Evolutionary conservation across 1,140 invertebrate species (phyloP), one percentile per base, ranked within the genome.

Genomic region (Pantala flavescens): DNA sequence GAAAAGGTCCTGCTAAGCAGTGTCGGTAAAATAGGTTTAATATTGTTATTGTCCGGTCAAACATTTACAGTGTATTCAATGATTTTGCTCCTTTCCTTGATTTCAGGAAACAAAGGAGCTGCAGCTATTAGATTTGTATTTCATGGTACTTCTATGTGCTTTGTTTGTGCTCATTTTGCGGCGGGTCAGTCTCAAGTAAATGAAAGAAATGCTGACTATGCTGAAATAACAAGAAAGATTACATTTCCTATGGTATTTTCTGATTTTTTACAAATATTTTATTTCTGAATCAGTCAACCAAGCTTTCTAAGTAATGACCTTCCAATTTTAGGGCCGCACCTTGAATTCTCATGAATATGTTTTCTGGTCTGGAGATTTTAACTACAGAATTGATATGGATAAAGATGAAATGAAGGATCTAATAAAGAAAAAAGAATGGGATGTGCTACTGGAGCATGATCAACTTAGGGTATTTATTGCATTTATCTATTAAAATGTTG

Each of bases 311-410:
- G 76, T 55, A 76, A 77, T 23, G 43, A 72, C 71, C 28, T 55
- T 75, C 21, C 12, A 23, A 23, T 80, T 82, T n/a, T 78, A 88
- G 86, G 88, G 94, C 24, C 86, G 95, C 76, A 94, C 92, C 0
- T 83, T 99, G 0, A 92, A 94, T 82, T 93, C 93, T 16, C 98
- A 99, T 82, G 98, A 99, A 85, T 98, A 97, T 83, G 90, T 99
- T 0, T 99, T 99, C 83, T 99, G 98, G 97, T 97, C 96, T 83
- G 98, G 98, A 0, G 98, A 99, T 85, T 99, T 99, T 83, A 99
- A 99, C 83, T 99, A 99, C 81, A 87, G 98, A 74, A 92, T 99
- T 76, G 97, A 98, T 82, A 89, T 99, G 87, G 90, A 93, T 74
- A 96, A 96, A 81, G 96, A 98, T 16, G 94, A 98, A 81, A 91